Base-by-base conservation (phyloP, 2,797 vertebrate species). In the Huso huso region DNA sequence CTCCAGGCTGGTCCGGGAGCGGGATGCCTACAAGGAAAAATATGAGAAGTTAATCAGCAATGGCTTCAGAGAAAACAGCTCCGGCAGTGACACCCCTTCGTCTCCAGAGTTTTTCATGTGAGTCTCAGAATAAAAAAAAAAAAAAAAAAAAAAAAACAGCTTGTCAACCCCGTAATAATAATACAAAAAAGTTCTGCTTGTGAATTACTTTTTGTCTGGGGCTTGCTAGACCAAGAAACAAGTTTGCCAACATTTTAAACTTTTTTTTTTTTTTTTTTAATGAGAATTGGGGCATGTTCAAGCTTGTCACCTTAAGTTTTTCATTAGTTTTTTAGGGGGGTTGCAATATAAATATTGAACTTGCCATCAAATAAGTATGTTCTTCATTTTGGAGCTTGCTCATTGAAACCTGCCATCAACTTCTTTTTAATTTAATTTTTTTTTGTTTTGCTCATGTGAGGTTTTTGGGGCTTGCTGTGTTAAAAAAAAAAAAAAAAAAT, bases 41-140 rank as follows among this genome's bases (percentile, higher is more conserved):
- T 98, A 98, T 82, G 95, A 98, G 90, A 98, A 97, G 91, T 83
- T 98, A 81, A 89, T 97, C 88, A 93, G 91, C 90, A 95, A 83
- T 85, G 95, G 95, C 86, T 96, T 95, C 91, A 83, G 95, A 93
- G 95, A 97, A 94, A 96, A 93, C 82, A 93, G 93, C 79, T 94
- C 93, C 70, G 94, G 94, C 92, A 95, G 94, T 82, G 94, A 97
- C 91, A 95, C 93, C 91, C 96, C 96, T 71, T 98, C 95, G 72
- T 98, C 95, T 73, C 95, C 96, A 80, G 95, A 98, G 88, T 98
- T 98, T 92, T 97, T 98, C 96, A 98, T 98, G 96, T 98, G 95
- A 98, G 96, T 97, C 77, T 89, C 84, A 66, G 78, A 75, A 76
- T 80, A 77, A 79, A 79, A 62, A 66, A 81, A 76, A 58, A 67